Conservation (phyloP, 2,113 vertebrate genomes). For the Nipponia nippon region DNA sequence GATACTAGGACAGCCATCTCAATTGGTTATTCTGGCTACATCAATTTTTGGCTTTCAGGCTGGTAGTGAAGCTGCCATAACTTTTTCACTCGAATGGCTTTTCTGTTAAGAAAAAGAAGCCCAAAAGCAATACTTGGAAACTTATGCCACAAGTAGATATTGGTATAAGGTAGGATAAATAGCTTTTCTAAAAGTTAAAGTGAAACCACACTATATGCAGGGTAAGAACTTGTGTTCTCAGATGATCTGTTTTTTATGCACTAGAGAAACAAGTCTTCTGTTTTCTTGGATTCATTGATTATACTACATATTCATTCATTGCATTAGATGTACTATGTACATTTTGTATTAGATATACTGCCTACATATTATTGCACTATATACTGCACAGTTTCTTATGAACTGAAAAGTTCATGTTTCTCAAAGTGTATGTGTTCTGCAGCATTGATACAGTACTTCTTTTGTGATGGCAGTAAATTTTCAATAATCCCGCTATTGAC, state of each 20-base stretch:
- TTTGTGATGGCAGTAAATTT: background rate
- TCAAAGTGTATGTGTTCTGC: background rate
- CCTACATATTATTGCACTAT: background rate
- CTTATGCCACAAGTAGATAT: background rate
- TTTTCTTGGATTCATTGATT: background rate
- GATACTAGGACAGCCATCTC: background rate
- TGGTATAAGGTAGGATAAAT: background rate
- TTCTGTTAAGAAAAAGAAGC: background rate
- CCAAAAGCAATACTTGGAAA: background rate
- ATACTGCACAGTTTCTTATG: background rate
- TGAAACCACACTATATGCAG: background rate
- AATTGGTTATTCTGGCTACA: background rate
- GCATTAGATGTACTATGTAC: background rate
- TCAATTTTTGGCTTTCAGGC: background rate
- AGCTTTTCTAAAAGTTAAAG: background rate
- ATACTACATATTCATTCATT: background rate
- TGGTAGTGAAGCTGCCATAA: background rate
- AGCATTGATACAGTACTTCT: background rate
- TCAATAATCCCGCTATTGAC: background rate
- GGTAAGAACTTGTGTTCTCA: background rate
- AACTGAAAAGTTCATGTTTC: background rate
- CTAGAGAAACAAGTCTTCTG: background rate
- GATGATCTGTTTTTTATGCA: background rate
- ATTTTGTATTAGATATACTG: background rate
- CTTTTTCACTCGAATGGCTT: background rate